Evolutionary conservation across 2,888 invertebrate species (phyloP), one percentile per base, ranked within the genome.

Genomic region (Patella caerulea): DNA sequence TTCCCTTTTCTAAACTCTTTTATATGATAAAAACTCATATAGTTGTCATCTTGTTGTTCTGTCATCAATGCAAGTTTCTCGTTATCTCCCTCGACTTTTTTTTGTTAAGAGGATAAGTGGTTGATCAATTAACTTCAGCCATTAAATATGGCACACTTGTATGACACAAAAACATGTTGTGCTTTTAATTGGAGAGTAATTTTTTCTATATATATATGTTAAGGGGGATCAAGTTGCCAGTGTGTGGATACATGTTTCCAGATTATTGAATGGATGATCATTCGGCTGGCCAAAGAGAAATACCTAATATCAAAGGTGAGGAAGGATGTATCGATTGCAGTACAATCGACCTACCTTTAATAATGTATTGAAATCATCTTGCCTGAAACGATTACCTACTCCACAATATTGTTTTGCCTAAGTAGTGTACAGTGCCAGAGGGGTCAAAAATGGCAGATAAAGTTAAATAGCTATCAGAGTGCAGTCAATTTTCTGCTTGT

Each of bases 401-500:
- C 65, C 24, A 19, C 24, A 14, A 19, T 65, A 65, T 65, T 65
- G 65, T 65, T 65, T 65, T 17, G 19, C 24, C 24, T 65, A 65
- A 65, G 65, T 65, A 65, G 65, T 65, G 65, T 65, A 65, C 19
- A 65, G 45, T 65, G 19, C 19, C 65, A 24, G 24, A 65, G 65
- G 65, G 65, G 12, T 65, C 19, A 24, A 14, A 65, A 14, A 65
- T 65, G 24, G 24, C 65, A 19, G 24, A 65, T 65, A 65, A 65
- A 65, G 24, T 65, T 65, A 65, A 65, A 19, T 24, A 65, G 65
- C 65, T 65, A 65, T 65, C 24, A 45, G 65, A 65, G 24, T 24
- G 65, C 65, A 65, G 65, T 65, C 65, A 19, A 45, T 65, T 65
- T 59, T 19, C 65, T 65, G 19, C 65, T 65, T 65, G 65, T 65